A percentile compares a stretch with the other conserved stretches of the same genome.
These are phyloP conservation scores for Julus scanicus DNA, from an alignment of 2,888 invertebrate genomes.

Conservation along the genomic window DNA sequence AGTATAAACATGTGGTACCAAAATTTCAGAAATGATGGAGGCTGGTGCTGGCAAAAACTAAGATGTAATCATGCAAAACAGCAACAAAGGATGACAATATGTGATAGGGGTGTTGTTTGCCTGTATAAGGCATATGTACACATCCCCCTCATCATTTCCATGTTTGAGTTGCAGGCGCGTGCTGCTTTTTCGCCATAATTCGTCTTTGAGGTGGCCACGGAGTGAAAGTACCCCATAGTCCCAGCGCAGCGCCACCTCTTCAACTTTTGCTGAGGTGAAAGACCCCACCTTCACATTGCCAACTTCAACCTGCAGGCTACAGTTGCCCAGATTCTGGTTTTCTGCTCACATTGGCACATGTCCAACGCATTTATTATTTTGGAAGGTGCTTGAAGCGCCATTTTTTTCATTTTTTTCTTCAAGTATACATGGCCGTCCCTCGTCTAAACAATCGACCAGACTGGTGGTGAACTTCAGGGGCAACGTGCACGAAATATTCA, in stretches of 20 bases:
- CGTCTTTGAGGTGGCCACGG: conserved; percentile 21
- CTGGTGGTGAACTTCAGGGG: background rate
- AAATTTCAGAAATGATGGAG: background rate
- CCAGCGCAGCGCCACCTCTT: conserved; percentile 11
- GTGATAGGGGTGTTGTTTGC: background rate
- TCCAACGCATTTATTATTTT: conserved; percentile 26
- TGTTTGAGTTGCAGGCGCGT: conserved; percentile 39
- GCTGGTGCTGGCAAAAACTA: background rate
- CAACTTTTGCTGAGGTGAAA: conserved; percentile 16
- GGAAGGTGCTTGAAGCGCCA: conserved; percentile 24
- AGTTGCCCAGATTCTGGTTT: conserved; percentile 26
- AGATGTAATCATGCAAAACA: background rate
- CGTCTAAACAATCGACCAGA: background rate
- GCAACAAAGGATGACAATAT: background rate
- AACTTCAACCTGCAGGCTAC: background rate
- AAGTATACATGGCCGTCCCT: background rate
- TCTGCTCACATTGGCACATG: background rate
- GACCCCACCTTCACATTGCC: conserved; percentile 3
- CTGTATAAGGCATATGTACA: background rate
- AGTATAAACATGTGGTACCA: background rate
- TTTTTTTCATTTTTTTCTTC: background rate
- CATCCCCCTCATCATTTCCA: conserved; percentile 1
- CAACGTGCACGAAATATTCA: conserved; percentile 19
- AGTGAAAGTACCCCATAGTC: conserved; percentile 22
- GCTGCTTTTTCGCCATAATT: background rate